These are phyloP conservation scores for Micropoecilia bifurca DNA, from an alignment of 2,797 vertebrate species.

Conservation along the genomic window DNA sequence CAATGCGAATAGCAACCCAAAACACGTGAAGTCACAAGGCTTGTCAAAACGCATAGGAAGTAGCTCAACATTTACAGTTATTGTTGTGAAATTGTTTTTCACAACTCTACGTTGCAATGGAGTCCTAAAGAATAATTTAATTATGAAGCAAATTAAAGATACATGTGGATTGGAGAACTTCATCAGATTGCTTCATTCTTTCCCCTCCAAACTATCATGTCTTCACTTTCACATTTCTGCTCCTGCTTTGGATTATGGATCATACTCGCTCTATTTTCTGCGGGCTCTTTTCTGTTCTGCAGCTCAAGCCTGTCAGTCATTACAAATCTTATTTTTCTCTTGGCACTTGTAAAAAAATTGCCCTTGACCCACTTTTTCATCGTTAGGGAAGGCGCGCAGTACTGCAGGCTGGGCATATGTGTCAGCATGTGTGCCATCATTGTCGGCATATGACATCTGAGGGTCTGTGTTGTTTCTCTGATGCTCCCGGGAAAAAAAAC, in stretches of 20 bases:
- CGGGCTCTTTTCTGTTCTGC: slow-evolving; percentile 35
- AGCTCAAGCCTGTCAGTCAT: slow-evolving; percentile 37
- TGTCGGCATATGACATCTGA: slow-evolving; percentile 3
- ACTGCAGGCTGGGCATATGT: slow-evolving; percentile 45
- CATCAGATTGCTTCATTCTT: slow-evolving; percentile 19
- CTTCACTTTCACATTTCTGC: slow-evolving; percentile 40
- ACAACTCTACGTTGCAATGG: slow-evolving; percentile 14
- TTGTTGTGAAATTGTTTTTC: slow-evolving; percentile 1
- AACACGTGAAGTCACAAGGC: neutral
- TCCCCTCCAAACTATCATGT: slow-evolving; percentile 3
- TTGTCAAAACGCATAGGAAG: neutral
- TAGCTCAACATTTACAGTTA: neutral
- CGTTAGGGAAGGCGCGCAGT: slow-evolving; percentile 49
- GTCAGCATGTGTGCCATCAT: slow-evolving; percentile 45
- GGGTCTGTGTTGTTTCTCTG: neutral
- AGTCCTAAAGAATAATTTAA: slow-evolving; percentile 17
- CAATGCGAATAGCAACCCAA: neutral
- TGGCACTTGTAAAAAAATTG: slow-evolving; percentile 57
- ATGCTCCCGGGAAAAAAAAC: slow-evolving; percentile 16
- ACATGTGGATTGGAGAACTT: slow-evolving; percentile 15
- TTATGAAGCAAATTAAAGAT: slow-evolving; percentile 36
- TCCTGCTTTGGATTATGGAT: slow-evolving; percentile 40
- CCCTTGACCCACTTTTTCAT: slow-evolving; percentile 76
- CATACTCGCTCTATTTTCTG: slow-evolving; percentile 24
- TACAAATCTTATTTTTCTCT: slow-evolving; percentile 55